A percentile compares a stretch with the other conserved stretches of the same genome.
phyloP scores from a whole-genome alignment of 2,888 invertebrate genomes.

The Leucophenga maculata region DNA sequence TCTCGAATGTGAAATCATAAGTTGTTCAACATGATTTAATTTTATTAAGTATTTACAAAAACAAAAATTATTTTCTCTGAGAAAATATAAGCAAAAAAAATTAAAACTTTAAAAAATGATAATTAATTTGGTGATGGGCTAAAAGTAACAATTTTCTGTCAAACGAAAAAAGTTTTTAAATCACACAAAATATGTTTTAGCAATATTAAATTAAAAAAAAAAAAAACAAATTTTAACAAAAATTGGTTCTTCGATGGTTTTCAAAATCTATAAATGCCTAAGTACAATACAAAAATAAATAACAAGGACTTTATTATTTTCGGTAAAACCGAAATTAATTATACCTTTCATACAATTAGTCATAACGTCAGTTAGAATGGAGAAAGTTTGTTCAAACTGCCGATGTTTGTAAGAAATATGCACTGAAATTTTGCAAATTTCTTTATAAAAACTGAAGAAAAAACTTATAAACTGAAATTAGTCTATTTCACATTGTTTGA shows the following conservation, averaged over 20 bases:
- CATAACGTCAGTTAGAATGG: too few species aligned
- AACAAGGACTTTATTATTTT: too few species aligned
- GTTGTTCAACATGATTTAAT: conserved; percentile 28
- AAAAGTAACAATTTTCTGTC: conserved; percentile 57
- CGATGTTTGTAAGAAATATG: too few species aligned
- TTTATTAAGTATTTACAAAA: conserved; percentile 5
- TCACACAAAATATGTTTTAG: conserved; percentile 33
- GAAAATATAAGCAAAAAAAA: conserved; percentile 31
- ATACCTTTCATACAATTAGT: too few species aligned
- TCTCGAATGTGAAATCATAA: conserved; percentile 49
- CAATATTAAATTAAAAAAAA: conserved; percentile 33
- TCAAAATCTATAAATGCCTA: neutral
- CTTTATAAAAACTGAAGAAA: too few species aligned
- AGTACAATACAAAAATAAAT: too few species aligned
- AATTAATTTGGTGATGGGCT: conserved; percentile 58
- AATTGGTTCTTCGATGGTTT: conserved; percentile 6
- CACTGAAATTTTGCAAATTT: too few species aligned
- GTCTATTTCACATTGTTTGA: too few species aligned
- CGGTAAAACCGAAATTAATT: too few species aligned
- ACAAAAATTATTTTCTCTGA: conserved; percentile 43
- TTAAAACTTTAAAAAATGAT: conserved; percentile 32
- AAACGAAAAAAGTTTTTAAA: conserved; percentile 50
- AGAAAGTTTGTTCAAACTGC: too few species aligned
- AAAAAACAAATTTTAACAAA: neutral
- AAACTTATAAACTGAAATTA: too few species aligned